These are phyloP conservation scores for Sebastolobus alascanus DNA, from an alignment of 2,797 vertebrate species.

Conservation along the genomic window DNA sequence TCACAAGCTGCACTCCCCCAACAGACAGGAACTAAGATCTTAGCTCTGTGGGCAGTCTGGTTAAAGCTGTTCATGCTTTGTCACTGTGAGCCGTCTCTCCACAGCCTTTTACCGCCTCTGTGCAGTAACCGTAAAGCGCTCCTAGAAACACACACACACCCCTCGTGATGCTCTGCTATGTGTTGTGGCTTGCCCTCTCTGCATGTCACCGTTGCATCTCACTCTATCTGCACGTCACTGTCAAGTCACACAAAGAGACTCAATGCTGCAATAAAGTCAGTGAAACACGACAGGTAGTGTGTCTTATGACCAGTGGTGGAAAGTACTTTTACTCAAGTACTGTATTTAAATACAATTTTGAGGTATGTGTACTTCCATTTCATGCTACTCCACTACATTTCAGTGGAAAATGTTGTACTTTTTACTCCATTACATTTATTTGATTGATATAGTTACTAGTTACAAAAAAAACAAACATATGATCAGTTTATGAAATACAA, in stretches of 20 bases:
- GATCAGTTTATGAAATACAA: no score
- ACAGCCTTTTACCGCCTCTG: conserved; percentile 24
- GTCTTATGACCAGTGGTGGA: not conserved
- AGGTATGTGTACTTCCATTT: no score
- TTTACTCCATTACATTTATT: no score
- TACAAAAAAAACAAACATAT: no score
- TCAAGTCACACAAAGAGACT: conserved; percentile 20
- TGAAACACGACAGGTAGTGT: conserved; percentile 17
- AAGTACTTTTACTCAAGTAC: no score
- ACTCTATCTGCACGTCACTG: conserved; percentile 9
- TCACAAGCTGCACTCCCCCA: conserved; percentile 52
- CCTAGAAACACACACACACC: conserved; percentile 37
- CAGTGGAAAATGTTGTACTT: no score
- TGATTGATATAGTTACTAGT: no score
- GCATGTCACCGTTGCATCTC: conserved; percentile 23
- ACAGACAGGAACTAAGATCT: conserved; percentile 79
- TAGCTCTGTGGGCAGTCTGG: conserved; percentile 65
- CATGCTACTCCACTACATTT: no score
- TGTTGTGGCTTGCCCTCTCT: conserved; percentile 60
- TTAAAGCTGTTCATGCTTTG: conserved; percentile 71
- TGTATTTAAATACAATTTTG: no score
- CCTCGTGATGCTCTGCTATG: conserved; percentile 40
- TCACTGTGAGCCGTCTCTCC: conserved; percentile 63
- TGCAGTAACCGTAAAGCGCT: conserved; percentile 41
- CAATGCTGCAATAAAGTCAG: not conserved